Conservation (phyloP, 2,797 vertebrate genomes). For the Cryptoblepharus egeriae region DNA sequence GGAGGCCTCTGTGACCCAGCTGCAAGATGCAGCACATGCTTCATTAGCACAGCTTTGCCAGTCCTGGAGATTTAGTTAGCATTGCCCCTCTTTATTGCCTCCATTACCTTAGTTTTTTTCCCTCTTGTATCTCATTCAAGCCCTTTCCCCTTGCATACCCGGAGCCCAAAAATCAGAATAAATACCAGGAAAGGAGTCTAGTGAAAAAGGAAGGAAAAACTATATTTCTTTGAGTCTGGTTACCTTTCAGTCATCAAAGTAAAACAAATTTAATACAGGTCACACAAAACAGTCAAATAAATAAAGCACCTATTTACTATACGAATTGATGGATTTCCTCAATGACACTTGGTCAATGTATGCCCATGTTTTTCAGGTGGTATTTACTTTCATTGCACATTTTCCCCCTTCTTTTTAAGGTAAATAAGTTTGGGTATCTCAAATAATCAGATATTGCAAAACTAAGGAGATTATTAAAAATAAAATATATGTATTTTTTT, state of each 20-base stretch:
- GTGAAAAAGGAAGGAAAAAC: background rate
- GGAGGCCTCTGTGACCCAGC: too few species aligned
- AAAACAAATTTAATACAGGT: background rate
- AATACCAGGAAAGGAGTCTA: background rate
- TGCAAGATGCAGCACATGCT: too few species aligned
- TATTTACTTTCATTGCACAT: background rate
- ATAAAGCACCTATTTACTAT: background rate
- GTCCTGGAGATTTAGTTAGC: too few species aligned
- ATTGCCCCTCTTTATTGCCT: background rate
- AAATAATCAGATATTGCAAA: conserved; percentile 16
- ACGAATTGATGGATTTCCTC: background rate
- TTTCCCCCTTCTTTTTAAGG: background rate
- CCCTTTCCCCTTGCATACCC: background rate
- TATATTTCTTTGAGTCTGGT: background rate
- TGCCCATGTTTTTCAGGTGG: background rate
- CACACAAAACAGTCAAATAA: background rate
- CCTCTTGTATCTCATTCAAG: background rate
- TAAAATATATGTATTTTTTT: background rate
- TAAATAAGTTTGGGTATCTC: conserved; percentile 4
- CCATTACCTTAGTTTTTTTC: background rate
- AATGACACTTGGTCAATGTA: background rate
- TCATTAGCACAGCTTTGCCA: too few species aligned
- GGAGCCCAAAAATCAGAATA: fast-evolving
- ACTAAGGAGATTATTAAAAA: background rate
- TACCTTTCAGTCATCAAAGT: background rate